Conservation (phyloP, 2,797 vertebrate species). For the Nannoperca australis region DNA sequence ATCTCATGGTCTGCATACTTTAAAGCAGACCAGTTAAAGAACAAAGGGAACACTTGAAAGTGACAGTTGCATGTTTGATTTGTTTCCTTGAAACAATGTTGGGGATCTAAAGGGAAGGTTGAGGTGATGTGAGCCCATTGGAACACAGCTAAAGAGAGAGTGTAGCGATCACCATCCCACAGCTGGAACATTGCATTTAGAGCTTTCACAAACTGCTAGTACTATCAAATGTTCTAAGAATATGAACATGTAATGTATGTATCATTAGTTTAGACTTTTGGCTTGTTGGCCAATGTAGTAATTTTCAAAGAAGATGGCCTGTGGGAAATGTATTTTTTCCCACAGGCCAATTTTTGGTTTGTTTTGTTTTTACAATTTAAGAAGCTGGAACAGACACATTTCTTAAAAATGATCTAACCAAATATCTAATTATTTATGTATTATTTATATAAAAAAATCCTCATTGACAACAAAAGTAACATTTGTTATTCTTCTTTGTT, state of each 20-base stretch:
- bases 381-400: not conserved
- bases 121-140: not conserved
- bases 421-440: not conserved
- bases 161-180: too few relatives aligned
- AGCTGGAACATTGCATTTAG: not conserved
- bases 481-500: too few relatives aligned
- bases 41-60: conserved; percentile 27
- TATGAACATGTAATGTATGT: not conserved
- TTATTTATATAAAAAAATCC: too few relatives aligned
- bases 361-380: not conserved
- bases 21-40: conserved; percentile 22
- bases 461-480: not conserved
- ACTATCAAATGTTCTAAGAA: not conserved
- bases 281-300: not conserved
- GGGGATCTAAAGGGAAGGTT: not conserved
- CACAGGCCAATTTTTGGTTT: too few relatives aligned
- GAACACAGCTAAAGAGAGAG: not conserved
- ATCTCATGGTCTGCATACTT: conserved; percentile 26
- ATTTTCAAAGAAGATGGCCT: not conserved
- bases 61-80: conserved; percentile 15
- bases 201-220: not conserved
- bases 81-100: not conserved
- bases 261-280: not conserved
- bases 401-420: not conserved
- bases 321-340: too few relatives aligned